These are phyloP conservation scores for Sphinx pinastri DNA, from an alignment of 2,888 invertebrate genomes.

Conservation along the genomic window DNA sequence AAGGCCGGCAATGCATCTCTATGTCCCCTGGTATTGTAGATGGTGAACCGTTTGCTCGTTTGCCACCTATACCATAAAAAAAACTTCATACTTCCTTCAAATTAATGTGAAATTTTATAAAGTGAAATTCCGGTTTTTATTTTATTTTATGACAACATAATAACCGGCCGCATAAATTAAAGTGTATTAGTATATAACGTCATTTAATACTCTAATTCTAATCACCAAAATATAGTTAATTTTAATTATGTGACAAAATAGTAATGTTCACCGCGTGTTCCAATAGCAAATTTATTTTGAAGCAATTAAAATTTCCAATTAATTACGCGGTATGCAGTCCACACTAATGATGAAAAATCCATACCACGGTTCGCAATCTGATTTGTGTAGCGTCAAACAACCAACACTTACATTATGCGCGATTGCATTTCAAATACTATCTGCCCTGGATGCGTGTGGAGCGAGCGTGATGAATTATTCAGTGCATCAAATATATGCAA, in stretches of 20 bases:
- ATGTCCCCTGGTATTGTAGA: no score
- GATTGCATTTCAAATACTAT: slow-evolving; percentile 66
- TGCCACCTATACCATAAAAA: no score
- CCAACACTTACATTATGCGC: slow-evolving; percentile 64
- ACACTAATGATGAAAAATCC: slow-evolving; percentile 32
- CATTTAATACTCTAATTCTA: no score
- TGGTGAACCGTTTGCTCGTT: no score
- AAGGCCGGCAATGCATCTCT: no score
- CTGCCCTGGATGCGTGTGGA: slow-evolving; percentile 48
- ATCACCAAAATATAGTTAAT: no score
- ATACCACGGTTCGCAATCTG: slow-evolving; percentile 35
- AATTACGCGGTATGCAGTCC: slow-evolving; percentile 8
- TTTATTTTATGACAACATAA: no score
- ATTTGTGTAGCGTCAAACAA: slow-evolving; percentile 49
- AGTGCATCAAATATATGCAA: slow-evolving; percentile 49
- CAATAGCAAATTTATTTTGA: background rate
- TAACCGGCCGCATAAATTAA: no score
- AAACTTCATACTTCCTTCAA: background rate
- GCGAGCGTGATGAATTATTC: slow-evolving; percentile 68
- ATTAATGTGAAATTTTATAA: background rate
- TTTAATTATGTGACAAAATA: background rate
- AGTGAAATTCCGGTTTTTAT: no score
- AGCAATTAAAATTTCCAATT: slow-evolving; percentile 15
- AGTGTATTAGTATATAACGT: no score
- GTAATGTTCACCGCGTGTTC: background rate